These are phyloP conservation scores for Melanchra persicariae DNA, from an alignment of 2,888 invertebrate genomes.

Conservation along the genomic window DNA sequence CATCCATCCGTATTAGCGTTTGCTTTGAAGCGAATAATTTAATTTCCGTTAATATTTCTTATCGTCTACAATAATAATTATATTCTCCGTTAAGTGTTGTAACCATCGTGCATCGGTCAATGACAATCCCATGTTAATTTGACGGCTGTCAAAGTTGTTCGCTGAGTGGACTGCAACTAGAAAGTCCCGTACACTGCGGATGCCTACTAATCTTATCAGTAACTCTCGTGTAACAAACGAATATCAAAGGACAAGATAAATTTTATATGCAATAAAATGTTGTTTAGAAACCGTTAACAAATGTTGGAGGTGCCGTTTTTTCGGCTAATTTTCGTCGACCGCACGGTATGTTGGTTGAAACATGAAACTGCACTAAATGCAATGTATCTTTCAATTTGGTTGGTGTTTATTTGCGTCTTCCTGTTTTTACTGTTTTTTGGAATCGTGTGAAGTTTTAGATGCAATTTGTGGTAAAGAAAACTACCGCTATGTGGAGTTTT, in stretches of 20 bases:
- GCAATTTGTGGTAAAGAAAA: constrained; percentile 32
- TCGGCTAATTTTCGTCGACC: constrained; percentile 69
- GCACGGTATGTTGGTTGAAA: constrained; percentile 70
- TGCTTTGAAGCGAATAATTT: constrained; percentile 76
- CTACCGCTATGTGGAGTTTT: background rate
- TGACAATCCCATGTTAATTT: constrained; percentile 85
- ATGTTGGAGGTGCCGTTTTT: constrained; percentile 33
- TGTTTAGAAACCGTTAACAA: constrained; percentile 42
- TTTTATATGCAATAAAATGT: constrained; percentile 50
- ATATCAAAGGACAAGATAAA: constrained; percentile 57
- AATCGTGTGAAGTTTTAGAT: constrained; percentile 43
- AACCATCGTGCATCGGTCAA: constrained; percentile 75
- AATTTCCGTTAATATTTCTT: constrained; percentile 82
- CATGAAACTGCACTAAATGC: constrained; percentile 66
- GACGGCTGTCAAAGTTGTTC: constrained; percentile 78
- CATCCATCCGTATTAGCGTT: constrained; percentile 63
- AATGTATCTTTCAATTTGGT: constrained; percentile 66
- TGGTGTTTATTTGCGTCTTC: constrained; percentile 68
- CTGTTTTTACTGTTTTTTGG: constrained; percentile 54
- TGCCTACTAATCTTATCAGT: constrained; percentile 68
- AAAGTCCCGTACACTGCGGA: constrained; percentile 67
- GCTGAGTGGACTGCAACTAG: constrained; percentile 68
- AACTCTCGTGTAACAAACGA: constrained; percentile 57
- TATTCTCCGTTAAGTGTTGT: constrained; percentile 79
- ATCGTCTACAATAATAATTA: constrained; percentile 77